Percentiles rank a stretch among this genome's conserved stretches.
phyloP scores from a whole-genome alignment of 1,140 invertebrate species.

The Eurytemora carolleeae region DNA sequence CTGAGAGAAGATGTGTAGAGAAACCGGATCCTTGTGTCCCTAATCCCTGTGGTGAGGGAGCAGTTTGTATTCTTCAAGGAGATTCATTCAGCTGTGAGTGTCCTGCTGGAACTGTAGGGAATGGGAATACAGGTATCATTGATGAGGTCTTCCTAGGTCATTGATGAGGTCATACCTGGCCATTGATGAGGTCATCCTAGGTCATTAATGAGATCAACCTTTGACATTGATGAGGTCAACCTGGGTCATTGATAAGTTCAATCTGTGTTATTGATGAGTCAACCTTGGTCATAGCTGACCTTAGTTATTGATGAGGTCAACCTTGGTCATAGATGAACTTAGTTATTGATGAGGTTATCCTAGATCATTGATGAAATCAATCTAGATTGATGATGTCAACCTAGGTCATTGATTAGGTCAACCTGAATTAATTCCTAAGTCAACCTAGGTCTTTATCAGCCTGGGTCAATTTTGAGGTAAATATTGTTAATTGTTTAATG shows the following conservation, averaged over 20 bases:
- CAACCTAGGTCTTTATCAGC: no score
- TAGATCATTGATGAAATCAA: no score
- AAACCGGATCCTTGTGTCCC: slow-evolving; percentile 11
- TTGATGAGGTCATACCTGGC: no score
- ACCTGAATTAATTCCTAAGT: no score
- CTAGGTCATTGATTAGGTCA: no score
- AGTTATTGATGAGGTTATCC: no score
- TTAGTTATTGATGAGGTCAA: background rate
- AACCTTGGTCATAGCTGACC: no score
- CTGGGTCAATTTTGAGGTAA: no score
- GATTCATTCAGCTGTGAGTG: background rate
- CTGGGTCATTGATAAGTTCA: background rate
- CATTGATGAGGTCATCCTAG: background rate
- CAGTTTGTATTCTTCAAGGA: background rate
- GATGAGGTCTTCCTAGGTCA: background rate
- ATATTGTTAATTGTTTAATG: no score
- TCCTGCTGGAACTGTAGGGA: background rate
- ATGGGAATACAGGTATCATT: background rate
- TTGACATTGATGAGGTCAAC: background rate
- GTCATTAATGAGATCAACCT: background rate
- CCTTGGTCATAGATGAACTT: background rate
- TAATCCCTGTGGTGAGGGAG: slow-evolving; percentile 3
- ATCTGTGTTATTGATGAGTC: no score
- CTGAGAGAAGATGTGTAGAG: background rate
- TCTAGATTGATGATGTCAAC: no score